Evolutionary conservation across 2,888 invertebrate species (phyloP).

Genomic region (Selenia dentaria): DNA sequence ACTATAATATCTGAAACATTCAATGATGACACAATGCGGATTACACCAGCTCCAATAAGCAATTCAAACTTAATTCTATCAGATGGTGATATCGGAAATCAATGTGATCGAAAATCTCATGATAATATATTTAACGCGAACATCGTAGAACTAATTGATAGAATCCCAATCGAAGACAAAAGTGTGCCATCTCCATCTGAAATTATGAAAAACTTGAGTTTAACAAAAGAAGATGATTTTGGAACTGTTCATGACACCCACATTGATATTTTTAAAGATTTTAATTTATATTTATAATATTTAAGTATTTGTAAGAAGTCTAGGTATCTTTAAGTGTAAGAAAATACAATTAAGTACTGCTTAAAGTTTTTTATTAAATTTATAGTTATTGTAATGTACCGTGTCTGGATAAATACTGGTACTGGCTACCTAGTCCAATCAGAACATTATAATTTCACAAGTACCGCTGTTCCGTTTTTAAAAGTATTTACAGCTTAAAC

Average conservation of each 20-base stretch:
- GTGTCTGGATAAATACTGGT: no score
- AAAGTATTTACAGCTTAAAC: no score
- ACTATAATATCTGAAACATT: conserved; percentile 60
- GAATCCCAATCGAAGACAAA: conserved; percentile 65
- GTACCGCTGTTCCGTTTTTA: no score
- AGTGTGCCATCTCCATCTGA: conserved; percentile 87
- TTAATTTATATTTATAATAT: conserved; percentile 45
- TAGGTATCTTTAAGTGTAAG: no score
- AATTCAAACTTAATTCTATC: neutral
- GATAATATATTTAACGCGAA: conserved; percentile 68
- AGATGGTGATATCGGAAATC: neutral
- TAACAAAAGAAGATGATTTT: conserved; percentile 76
- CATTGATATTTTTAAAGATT: conserved; percentile 46
- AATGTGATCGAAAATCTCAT: conserved; percentile 36
- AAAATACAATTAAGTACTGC: no score
- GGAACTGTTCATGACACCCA: conserved; percentile 36
- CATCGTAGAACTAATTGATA: conserved; percentile 60
- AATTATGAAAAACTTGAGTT: conserved; percentile 86
- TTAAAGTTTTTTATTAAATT: no score
- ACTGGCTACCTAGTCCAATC: no score
- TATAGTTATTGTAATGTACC: no score
- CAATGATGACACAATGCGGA: conserved; percentile 36
- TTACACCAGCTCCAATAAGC: neutral
- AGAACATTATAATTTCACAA: no score
- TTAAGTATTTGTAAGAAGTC: no score